phyloP scores from a whole-genome alignment of 2,113 vertebrate species.

The Stegastes partitus region DNA sequence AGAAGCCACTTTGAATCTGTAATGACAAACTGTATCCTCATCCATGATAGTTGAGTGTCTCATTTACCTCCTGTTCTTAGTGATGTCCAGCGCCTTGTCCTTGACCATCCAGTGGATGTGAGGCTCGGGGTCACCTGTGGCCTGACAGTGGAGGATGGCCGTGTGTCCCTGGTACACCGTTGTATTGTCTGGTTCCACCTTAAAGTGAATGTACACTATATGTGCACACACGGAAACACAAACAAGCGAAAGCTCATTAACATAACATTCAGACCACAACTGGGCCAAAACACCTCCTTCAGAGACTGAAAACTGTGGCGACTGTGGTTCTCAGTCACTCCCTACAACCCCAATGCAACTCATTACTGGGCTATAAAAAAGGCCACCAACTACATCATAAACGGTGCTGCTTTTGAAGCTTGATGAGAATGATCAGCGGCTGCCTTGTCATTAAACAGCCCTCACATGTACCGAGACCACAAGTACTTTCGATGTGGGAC shows the following conservation, averaged over 20 bases:
- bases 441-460: slow-evolving; percentile 29
- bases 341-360: slow-evolving; percentile 27
- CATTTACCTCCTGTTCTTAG: slow-evolving; percentile 86
- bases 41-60: not conserved
- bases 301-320: slow-evolving; percentile 30
- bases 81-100: slow-evolving; percentile 90
- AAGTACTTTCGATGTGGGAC: slow-evolving; percentile 13
- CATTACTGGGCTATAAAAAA: slow-evolving; percentile 54
- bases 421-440: slow-evolving; percentile 37
- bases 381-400: slow-evolving; percentile 43
- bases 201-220: slow-evolving; percentile 93
- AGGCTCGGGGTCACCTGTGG: slow-evolving; percentile 91
- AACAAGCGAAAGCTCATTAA: slow-evolving; percentile 27
- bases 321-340: slow-evolving; percentile 48
- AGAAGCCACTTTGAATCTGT: no score
- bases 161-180: slow-evolving; percentile 97
- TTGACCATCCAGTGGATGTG: slow-evolving; percentile 96
- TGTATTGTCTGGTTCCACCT: slow-evolving; percentile 91
- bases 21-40: no score
- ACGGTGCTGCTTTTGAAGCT: slow-evolving; percentile 36
- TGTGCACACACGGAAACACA: slow-evolving; percentile 1
- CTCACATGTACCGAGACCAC: slow-evolving; percentile 38
- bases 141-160: slow-evolving; percentile 96
- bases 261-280: slow-evolving; percentile 10
- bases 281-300: not conserved